phyloP scores from a whole-genome alignment of 2,797 vertebrate species.

The Odontamblyopus lacepedii region DNA sequence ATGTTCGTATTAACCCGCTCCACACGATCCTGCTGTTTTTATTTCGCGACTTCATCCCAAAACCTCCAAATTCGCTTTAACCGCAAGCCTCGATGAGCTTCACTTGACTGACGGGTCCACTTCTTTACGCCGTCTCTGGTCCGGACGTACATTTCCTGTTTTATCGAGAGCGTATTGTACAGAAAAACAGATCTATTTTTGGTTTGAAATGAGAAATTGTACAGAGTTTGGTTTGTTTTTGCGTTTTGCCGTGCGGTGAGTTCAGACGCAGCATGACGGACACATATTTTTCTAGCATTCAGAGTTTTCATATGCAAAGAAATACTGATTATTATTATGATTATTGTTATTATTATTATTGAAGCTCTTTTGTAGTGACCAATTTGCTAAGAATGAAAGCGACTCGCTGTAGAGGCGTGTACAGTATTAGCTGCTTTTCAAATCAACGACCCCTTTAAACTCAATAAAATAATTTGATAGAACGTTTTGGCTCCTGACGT shows the following conservation, averaged over 20 bases:
- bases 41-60: too few species aligned
- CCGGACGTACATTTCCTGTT: constrained; percentile 16
- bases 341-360: constrained; percentile 30
- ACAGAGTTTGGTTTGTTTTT: not conserved
- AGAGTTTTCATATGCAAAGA: constrained; percentile 63
- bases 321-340: constrained; percentile 23
- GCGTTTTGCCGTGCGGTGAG: constrained; percentile 52
- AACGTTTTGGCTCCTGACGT: constrained; percentile 37
- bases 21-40: too few species aligned
- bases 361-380: constrained; percentile 60
- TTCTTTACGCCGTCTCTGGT: not conserved
- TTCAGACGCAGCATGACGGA: constrained; percentile 64
- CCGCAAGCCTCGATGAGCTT: too few species aligned
- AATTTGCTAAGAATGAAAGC: constrained; percentile 59
- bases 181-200: not conserved
- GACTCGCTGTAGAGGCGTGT: constrained; percentile 60
- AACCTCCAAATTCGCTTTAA: too few species aligned
- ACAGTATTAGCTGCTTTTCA: constrained; percentile 73
- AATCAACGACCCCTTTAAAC: constrained; percentile 75
- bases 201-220: not conserved
- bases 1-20: too few species aligned
- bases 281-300: constrained; percentile 76
- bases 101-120: too few species aligned
- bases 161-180: not conserved
- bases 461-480: constrained; percentile 82